A percentile compares a stretch with the other conserved stretches of the same genome.
Evolutionary conservation across 2,888 invertebrate genomes (phyloP).

Genomic region (Agonum fuliginosum): DNA sequence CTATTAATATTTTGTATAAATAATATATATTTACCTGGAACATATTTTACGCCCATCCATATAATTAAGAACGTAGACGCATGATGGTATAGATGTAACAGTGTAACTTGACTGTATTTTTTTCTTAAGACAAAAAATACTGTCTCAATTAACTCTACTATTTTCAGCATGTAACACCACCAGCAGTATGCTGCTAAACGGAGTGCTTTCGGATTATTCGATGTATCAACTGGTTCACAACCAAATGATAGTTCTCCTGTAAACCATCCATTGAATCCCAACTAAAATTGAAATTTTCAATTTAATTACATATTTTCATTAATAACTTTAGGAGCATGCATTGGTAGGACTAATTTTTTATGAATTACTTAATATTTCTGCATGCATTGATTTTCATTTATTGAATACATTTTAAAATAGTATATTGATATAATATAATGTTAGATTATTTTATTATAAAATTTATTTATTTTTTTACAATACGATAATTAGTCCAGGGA

Average conservation of each 20-base stretch:
- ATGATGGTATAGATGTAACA: slow-evolving; percentile 85
- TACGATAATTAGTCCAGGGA: no score
- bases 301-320: background rate
- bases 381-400: no score
- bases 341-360: no score
- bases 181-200: slow-evolving; percentile 75
- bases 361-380: no score
- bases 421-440: no score
- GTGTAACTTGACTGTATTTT: slow-evolving; percentile 82
- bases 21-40: slow-evolving; percentile 80
- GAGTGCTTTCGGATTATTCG: slow-evolving; percentile 77
- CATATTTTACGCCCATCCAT: slow-evolving; percentile 79
- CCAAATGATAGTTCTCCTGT: slow-evolving; percentile 76
- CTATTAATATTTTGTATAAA: no score
- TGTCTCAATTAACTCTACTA: slow-evolving; percentile 82
- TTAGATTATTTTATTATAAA: no score
- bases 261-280: slow-evolving; percentile 80
- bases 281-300: slow-evolving; percentile 72
- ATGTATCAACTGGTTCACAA: slow-evolving; percentile 84
- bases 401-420: no score
- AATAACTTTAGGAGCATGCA: no score
- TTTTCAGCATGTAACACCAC: slow-evolving; percentile 80
- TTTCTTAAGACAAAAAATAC: slow-evolving; percentile 83
- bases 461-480: no score
- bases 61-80: slow-evolving; percentile 76